Base-by-base conservation (phyloP, 2,113 vertebrate genomes). In the Anarrhichthys ocellatus region DNA sequence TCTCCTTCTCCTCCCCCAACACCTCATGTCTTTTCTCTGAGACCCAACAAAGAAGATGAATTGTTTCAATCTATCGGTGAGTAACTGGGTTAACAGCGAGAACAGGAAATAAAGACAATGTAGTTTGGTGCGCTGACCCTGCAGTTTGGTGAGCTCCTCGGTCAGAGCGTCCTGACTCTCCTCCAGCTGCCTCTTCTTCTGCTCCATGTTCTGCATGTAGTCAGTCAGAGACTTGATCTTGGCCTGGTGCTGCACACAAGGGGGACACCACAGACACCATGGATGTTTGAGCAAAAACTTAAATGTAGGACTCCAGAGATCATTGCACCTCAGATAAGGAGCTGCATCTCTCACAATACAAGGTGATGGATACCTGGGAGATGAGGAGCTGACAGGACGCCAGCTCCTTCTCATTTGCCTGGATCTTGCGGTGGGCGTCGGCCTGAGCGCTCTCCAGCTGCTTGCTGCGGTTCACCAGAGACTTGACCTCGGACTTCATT, bases 211-310 rank as follows among this genome's bases (percentile, higher is more conserved):
- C 89, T 97, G 97, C 96, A 97, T 97, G 93, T 97, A 97, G 93
- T 98, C 97, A 0, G 96, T 99, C 85, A 98, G 94, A 79, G 97
- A 98, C 80, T 96, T 97, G 89, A 98, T 98, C 96, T 98, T 99
- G 36, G 96, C 97, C 87, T 98, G 97, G 0, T 98, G 97, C 97
- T 98, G 88, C 58, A 69, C 76, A 40, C n/a, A 40, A 18, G 34
- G 32, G 15, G 2, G 32, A 59, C 22, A 61, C 10, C 29, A 62
- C 24, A 14, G 4, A 59, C 56, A 6, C 18, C 44, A 2, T 40
- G 9, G 40, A 10, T 11, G 40, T 9, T 9, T 8, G 6, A 40
- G 38, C 34, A 40, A 40, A 7, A 40, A 40, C 0, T 1, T 6
- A 36, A 36, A 36, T 8, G 36, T 36, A 36, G 36, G 40, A 40